Base-by-base conservation (phyloP, 1,140 invertebrate species). In the Aphelinus atriplicis region DNA sequence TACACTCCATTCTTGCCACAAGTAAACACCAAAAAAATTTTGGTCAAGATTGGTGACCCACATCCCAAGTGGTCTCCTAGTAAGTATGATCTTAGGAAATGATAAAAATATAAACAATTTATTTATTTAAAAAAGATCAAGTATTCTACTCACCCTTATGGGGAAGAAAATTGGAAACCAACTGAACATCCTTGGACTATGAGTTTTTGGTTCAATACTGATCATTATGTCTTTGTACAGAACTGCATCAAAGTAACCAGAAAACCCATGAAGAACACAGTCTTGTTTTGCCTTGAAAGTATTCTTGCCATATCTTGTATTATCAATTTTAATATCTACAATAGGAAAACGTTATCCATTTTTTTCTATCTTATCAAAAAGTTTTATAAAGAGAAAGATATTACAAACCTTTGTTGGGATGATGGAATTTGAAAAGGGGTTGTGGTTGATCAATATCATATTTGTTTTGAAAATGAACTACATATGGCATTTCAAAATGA, bases 131-230 rank as follows among this genome's bases (percentile, higher is more conserved):
- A 26, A 26, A 26, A 26, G 26, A 53, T 53, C 51, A 53, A 53
- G 51, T 53, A 53, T 53, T 53, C 51, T 3, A 74, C 85, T 84
- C 90, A 95, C 94, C 86, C 90, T 90, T 42, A 98, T 91, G 47
- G 97, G 97, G 84, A 98, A 98, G 78, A 95, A 95, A 68, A 98
- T 95, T 9, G 97, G 97, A 84, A 99, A 99, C 98, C 98, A 99
- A 78, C 96, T 97, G 79, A 97, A 95, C 95, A 99, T 97, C 81
- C 94, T 94, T 3, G 90, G 89, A 53, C 96, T 96, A 84, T 97
- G 94, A 3, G 94, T 96, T 26, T 91, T 88, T 3, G 97, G 97
- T 78, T 95, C 91, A 82, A 97, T 99, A 84, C 97, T 98, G 7
- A 99, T 88, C 55, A 88, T 92, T 58, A 98, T 90, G 83, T 96